These are phyloP conservation scores for Clytia hemisphaerica DNA, from an alignment of 30 jellyfish, hydroid and myxozoan species.

Conservation along the genomic window DNA sequence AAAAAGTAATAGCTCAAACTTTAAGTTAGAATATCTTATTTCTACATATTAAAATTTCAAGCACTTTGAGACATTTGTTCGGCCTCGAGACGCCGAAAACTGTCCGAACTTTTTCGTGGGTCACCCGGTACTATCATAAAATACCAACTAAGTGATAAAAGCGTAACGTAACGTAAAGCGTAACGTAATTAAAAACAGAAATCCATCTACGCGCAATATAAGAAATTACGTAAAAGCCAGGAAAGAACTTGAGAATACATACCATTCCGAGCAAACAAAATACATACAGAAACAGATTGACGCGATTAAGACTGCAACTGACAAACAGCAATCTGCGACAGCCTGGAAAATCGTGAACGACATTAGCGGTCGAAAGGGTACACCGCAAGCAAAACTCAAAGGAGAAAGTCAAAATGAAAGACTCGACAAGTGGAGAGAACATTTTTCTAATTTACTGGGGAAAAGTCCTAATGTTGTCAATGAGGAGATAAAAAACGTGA, in stretches of 20 bases:
- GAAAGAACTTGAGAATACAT: neutral
- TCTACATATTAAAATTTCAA: too few relatives aligned
- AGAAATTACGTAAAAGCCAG: too few relatives aligned
- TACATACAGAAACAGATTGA: neutral
- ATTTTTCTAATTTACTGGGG: conserved; percentile 24
- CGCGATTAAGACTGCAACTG: neutral
- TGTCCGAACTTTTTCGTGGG: too few relatives aligned
- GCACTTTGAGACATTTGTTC: too few relatives aligned
- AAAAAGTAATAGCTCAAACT: too few relatives aligned
- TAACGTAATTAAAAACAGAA: too few relatives aligned
- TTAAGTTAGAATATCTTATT: too few relatives aligned
- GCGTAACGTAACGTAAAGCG: too few relatives aligned
- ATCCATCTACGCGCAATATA: too few relatives aligned
- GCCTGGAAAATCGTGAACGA: conserved; percentile 31
- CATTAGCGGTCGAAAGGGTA: conserved; percentile 24
- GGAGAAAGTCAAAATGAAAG: conserved; percentile 21
- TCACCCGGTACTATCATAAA: too few relatives aligned
- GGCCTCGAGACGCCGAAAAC: too few relatives aligned
- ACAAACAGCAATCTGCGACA: neutral
- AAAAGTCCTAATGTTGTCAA: neutral
- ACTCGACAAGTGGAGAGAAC: neutral
- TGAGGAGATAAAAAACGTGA: neutral
- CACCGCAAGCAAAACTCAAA: conserved; percentile 17
- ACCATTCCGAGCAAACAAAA: neutral
- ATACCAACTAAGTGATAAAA: too few relatives aligned